Evolutionary conservation across 1,140 invertebrate genomes (phyloP).

Genomic region (Leptinotarsa defecta): DNA sequence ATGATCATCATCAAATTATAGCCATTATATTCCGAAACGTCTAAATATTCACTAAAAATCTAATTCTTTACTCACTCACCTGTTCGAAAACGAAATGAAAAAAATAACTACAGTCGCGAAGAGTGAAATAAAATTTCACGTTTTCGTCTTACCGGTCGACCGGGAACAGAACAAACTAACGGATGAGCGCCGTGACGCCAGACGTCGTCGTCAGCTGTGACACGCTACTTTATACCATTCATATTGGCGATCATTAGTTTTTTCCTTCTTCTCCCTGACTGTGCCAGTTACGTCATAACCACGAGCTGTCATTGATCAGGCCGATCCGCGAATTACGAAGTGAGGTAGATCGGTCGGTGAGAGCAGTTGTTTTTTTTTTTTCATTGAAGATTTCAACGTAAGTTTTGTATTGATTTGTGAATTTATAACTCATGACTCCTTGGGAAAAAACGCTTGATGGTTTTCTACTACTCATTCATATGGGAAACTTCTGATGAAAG

Average conservation of each 20-base stretch:
- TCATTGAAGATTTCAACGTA: too few species aligned
- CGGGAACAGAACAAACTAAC: neutral
- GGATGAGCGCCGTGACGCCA: slow-evolving; percentile 6
- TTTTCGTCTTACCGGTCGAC: neutral
- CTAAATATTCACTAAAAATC: too few species aligned
- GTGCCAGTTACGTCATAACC: slow-evolving; percentile 12
- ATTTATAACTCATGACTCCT: too few species aligned
- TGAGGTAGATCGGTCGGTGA: neutral
- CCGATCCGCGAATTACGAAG: neutral
- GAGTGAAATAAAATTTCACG: neutral
- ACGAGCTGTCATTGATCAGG: neutral
- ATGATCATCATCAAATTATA: too few species aligned
- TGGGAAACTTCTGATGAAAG: too few species aligned
- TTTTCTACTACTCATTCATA: too few species aligned
- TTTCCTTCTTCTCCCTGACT: neutral
- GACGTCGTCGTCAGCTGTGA: slow-evolving; percentile 13
- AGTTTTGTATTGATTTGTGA: too few species aligned
- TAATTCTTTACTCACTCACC: neutral
- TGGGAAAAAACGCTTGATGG: too few species aligned
- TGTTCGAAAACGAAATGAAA: neutral
- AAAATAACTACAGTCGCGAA: neutral
- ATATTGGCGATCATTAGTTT: slow-evolving; percentile 12
- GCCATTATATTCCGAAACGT: too few species aligned
- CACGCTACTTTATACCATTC: slow-evolving; percentile 15
- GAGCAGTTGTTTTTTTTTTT: too few species aligned